Conservation (phyloP, 2,797 vertebrate genomes). For the Takifugu rubripes region DNA sequence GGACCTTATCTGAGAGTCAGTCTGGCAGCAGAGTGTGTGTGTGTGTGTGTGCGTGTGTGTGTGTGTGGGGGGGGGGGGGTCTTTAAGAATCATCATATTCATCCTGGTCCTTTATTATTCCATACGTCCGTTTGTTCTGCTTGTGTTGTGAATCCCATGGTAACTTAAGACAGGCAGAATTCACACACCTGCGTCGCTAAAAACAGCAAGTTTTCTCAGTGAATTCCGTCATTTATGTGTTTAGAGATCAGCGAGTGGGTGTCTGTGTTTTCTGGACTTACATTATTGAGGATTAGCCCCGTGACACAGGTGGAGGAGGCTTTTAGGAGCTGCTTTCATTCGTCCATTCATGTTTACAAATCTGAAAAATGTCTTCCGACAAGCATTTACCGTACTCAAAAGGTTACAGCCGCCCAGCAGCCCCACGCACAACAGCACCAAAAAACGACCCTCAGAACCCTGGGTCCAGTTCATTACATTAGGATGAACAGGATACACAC, state of each 20-base stretch:
- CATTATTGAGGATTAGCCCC: not conserved
- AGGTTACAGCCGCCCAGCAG: not conserved
- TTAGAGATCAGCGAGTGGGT: constrained; percentile 1
- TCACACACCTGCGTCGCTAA: not conserved
- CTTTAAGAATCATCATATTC: too few species aligned
- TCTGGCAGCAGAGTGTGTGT: constrained; percentile 3
- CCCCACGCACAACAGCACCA: not conserved
- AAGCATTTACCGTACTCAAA: not conserved
- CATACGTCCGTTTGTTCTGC: too few species aligned
- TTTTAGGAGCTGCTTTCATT: constrained; percentile 2
- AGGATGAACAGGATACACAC: too few species aligned
- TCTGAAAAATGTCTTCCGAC: constrained; percentile 4
- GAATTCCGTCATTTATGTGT: not conserved
- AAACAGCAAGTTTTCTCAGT: constrained; percentile 1
- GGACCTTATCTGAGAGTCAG: constrained; percentile 32
- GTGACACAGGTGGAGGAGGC: constrained; percentile 5
- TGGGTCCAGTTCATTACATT: constrained; percentile 9
- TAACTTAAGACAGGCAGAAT: too few species aligned
- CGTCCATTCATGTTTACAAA: constrained; percentile 1
- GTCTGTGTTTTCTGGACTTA: constrained; percentile 12
- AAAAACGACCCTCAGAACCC: constrained; percentile 3
- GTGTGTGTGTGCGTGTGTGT: too few species aligned
- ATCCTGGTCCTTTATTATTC: too few species aligned
- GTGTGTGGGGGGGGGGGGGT: too few species aligned
- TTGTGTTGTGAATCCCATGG: too few species aligned